phyloP scores from a whole-genome alignment of 2,888 invertebrate genomes.

The Lissonota sp. region DNA sequence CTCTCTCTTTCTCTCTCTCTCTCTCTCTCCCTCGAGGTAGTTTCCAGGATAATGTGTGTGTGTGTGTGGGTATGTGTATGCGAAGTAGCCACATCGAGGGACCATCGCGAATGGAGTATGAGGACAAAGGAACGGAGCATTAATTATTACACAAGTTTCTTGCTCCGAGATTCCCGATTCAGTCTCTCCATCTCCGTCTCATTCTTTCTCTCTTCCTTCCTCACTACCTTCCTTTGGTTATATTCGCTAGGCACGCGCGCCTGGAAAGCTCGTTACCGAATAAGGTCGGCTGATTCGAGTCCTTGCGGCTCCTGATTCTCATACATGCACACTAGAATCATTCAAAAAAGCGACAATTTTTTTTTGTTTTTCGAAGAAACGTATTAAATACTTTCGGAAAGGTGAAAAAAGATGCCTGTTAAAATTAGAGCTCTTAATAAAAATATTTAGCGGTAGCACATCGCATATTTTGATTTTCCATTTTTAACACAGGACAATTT shows the following conservation, averaged over 20 bases:
- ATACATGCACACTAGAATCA: no score
- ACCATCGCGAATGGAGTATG: background rate
- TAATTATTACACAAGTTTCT: conserved; percentile 38
- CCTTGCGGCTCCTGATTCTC: no score
- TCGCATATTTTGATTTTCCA: no score
- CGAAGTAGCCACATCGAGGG: background rate
- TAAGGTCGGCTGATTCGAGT: conserved; percentile 53
- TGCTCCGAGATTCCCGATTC: conserved; percentile 37
- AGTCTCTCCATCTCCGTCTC: background rate
- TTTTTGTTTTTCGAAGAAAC: no score
- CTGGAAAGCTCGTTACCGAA: conserved; percentile 18
- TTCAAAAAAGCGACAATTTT: no score
- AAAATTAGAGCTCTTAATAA: no score
- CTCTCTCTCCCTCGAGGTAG: conserved; percentile 7
- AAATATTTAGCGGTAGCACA: no score
- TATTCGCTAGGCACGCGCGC: conserved; percentile 28
- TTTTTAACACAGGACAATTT: no score
- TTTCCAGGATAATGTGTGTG: conserved; percentile 8
- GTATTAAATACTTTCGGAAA: no score
- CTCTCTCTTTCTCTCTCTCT: conserved; percentile 15
- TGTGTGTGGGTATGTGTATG: no score
- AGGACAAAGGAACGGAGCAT: conserved; percentile 10
- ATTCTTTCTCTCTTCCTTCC: background rate
- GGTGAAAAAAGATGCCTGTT: no score
- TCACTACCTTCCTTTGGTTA: background rate